Base-by-base conservation (phyloP, 2,113 vertebrate genomes). In the Platycercus adscitus region DNA sequence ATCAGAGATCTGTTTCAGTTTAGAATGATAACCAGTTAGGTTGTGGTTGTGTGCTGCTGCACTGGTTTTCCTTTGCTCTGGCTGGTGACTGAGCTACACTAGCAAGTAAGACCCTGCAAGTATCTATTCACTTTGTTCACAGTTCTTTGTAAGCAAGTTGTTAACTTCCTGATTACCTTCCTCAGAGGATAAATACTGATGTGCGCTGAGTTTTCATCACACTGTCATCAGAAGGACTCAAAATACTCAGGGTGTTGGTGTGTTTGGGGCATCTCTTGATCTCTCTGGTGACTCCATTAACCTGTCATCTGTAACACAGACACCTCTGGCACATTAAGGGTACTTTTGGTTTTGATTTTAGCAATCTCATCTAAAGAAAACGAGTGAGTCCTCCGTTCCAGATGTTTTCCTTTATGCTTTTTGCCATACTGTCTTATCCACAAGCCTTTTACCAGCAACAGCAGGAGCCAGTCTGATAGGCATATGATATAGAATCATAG, bases 1-100 rank as follows among this genome's bases (percentile, higher is more conserved):
- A 89, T 91, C 92, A 89, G 92, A 93, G 71, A 75, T 91, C 91
- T 44, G 25, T 92, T 96, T 79, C 81, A 47, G 41, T 76, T 96
- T 84, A 93, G 50, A 79, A 87, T 41, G 39, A 64, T 85, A 58
- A 58, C 33, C 56, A 35, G 33, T 35, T 58, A 58, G 56, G 56
- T 35, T 79, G 86, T 25, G 88, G 81, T 13, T 84, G 65, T 25
- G 39, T 10, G 63, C 39, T 1, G 1, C 69, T 71, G 84, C 23
- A 15, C 11, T 81, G 52, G 14, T 81, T 79, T 92, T 60, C 60
- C 72, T 86, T 82, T 60, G 14, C 76, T 82, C 9, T 56, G 65
- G 7, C 44, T 72, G 50, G 33, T 73, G 28, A 69, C 80, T 23
- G 44, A 88, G 31, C 31, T 53, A 8, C 31, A 2, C 5, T 21